Conservation (phyloP, 2,797 vertebrate species). For the Pseudomugil tenellus region DNA sequence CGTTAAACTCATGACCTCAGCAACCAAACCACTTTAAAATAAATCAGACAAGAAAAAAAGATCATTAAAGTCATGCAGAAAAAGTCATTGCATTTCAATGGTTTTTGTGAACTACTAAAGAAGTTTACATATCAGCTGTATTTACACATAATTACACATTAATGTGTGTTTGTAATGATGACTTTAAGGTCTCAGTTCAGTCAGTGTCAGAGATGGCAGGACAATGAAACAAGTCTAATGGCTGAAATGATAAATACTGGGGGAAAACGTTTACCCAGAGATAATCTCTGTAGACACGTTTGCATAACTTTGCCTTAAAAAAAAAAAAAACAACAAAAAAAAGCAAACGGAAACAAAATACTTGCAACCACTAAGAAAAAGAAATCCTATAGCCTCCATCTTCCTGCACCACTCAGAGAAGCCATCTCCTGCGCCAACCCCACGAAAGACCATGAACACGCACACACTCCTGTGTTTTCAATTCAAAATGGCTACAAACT, state of each 20-base stretch:
- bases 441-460: slow-evolving; percentile 22
- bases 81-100: slow-evolving; percentile 23
- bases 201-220: slow-evolving; percentile 9
- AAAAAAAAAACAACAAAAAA: background rate
- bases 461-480: slow-evolving; percentile 52
- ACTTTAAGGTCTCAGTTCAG: slow-evolving; percentile 13
- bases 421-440: slow-evolving; percentile 8
- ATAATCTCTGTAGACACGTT: background rate
- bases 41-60: slow-evolving; percentile 5
- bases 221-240: slow-evolving; percentile 24
- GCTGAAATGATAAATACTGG: slow-evolving; percentile 10
- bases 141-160: slow-evolving; percentile 1
- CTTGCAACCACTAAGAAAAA: background rate
- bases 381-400: background rate
- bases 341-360: background rate
- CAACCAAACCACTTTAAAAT: slow-evolving; percentile 3
- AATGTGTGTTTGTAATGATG: slow-evolving; percentile 10
- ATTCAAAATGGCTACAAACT: slow-evolving; percentile 55
- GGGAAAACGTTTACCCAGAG: background rate
- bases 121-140: slow-evolving; percentile 1
- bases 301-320: slow-evolving; percentile 6
- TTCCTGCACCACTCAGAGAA: no score
- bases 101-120: slow-evolving; percentile 12
- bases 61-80: slow-evolving; percentile 6
- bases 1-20: slow-evolving; percentile 28